A percentile compares a stretch with the other conserved stretches of the same genome.
Conservation (phyloP, 2,797 vertebrate genomes). For the Gambelia wislizenii region DNA sequence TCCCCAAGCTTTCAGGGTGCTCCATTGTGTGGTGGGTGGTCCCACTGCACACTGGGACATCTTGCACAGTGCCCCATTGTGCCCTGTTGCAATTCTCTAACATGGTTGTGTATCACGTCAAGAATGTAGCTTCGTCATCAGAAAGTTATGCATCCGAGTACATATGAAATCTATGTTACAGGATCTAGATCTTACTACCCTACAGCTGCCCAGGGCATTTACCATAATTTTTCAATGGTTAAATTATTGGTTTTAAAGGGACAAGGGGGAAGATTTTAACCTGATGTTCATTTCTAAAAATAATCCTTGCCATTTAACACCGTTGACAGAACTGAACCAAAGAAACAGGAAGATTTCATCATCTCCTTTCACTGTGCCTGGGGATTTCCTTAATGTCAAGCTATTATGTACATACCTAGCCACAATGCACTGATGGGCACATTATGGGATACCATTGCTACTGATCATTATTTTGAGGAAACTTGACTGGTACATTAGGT, state of each 20-base stretch:
- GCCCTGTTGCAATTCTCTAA: no score
- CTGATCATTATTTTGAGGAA: conserved; percentile 38
- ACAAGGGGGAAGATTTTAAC: neutral
- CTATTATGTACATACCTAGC: conserved; percentile 28
- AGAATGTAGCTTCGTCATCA: no score
- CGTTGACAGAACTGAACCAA: conserved; percentile 10
- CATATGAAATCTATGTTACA: no score
- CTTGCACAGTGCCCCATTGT: no score
- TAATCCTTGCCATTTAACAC: neutral
- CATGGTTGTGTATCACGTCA: no score
- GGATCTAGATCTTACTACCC: no score
- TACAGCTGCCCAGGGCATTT: no score
- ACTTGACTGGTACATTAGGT: conserved; percentile 39
- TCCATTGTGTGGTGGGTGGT: no score
- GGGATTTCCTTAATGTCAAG: conserved; percentile 45
- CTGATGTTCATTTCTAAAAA: neutral
- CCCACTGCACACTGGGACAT: no score
- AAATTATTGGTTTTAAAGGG: neutral
- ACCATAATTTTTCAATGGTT: neutral
- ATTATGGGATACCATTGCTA: conserved; percentile 45
- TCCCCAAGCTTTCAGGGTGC: no score
- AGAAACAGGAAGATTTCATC: neutral
- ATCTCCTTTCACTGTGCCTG: neutral
- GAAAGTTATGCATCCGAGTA: no score
- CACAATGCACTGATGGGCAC: conserved; percentile 39